Base-by-base conservation (phyloP, 2,888 invertebrate species). In the Stenodera caucasica region DNA sequence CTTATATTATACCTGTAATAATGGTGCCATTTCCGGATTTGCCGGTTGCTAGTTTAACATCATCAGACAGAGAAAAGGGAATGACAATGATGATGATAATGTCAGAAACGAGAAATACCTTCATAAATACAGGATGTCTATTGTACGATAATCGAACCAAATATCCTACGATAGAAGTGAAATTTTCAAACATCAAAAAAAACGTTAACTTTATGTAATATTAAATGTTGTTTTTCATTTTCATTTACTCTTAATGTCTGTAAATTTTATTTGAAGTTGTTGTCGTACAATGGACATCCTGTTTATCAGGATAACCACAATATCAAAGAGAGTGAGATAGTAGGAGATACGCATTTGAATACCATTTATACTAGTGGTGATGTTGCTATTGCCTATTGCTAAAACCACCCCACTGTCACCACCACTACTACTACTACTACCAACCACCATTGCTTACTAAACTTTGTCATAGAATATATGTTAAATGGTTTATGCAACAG, bases 401-500 rank as follows among this genome's bases (percentile, higher is more conserved):
- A 40, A 14, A 7, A 15, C n/a, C n/a, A 12, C 33, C 11, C 7
- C n/a, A 37, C 45, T 11, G 21, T 21, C 21, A 21, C 21, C 40
- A 21, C 11, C 21, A 21, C n/a, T n/a, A n/a, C n/a, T n/a, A n/a
- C n/a, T n/a, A n/a, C n/a, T n/a, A n/a, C n/a, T n/a, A n/a, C n/a
- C n/a, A n/a, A n/a, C 21, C 45, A 45, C 3, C 15, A 18, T 4
- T 29, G 59, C 57, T 49, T 53, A 68, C 70, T 73, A 78, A 45
- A 78, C 77, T 77, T 77, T 71, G 75, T 75, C 76, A 76, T 73
- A 76, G 76, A 45, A 78, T 78, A 74, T 75, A 77, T 79, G 78
- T 77, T 80, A 79, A 80, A 80, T 79, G 78, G 78, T 76, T 79
- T 76, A 78, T 78, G 78, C 79, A 77, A 78, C 74, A 78, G 75